Evolutionary conservation across 2,113 vertebrate species (phyloP).

Genomic region (Sebastes schlegelii): DNA sequence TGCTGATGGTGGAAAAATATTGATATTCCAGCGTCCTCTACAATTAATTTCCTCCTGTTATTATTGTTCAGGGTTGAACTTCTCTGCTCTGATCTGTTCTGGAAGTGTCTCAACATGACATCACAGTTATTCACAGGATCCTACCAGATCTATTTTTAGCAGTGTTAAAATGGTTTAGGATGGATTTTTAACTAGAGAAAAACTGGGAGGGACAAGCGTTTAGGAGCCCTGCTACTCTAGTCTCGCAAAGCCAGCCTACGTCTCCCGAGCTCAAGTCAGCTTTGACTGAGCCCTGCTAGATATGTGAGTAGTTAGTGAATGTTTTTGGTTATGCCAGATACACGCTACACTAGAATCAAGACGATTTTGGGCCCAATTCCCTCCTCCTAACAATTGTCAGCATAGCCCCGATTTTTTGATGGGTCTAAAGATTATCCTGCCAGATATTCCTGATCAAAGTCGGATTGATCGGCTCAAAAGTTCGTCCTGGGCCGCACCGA

Average conservation of each 20-base stretch:
- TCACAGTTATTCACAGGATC: neutral
- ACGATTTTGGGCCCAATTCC: no score
- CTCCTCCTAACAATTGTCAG: no score
- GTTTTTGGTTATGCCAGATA: neutral
- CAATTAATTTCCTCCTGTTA: neutral
- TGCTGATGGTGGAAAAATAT: no score
- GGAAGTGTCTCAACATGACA: neutral
- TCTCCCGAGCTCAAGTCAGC: neutral
- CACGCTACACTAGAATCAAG: no score
- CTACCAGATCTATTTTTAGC: neutral
- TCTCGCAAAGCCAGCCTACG: slow-evolving; percentile 8
- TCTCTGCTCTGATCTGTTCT: neutral
- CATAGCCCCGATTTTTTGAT: no score
- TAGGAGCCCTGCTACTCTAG: neutral
- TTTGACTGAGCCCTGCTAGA: neutral
- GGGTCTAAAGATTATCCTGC: no score
- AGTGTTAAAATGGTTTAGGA: neutral
- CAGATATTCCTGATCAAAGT: no score
- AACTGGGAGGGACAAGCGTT: neutral
- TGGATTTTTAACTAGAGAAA: neutral
- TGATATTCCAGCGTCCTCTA: neutral
- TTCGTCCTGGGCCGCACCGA: no score
- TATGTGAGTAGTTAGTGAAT: no score
- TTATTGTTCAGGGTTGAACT: neutral
- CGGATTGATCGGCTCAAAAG: no score